phyloP scores from a whole-genome alignment of 2,888 invertebrate genomes.

The Falcaria lacertinaria region DNA sequence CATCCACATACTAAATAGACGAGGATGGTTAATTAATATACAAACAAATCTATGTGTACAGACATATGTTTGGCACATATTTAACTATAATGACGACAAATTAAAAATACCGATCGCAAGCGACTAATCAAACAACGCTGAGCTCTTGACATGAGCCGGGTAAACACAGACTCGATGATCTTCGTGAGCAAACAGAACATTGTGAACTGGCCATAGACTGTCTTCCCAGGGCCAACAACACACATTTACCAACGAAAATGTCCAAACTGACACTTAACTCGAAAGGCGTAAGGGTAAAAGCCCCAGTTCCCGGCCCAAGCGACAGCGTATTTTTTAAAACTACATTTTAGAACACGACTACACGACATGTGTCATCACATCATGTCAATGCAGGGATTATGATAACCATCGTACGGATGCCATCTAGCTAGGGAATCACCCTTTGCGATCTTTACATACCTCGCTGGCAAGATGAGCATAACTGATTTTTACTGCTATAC shows the following conservation, averaged over 20 bases:
- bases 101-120: slow-evolving; percentile 33
- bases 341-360: slow-evolving; percentile 70
- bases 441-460: slow-evolving; percentile 64
- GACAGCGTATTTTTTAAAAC: slow-evolving; percentile 53
- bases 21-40: neutral
- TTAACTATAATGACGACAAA: slow-evolving; percentile 8
- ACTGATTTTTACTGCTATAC: slow-evolving; percentile 15
- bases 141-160: slow-evolving; percentile 47
- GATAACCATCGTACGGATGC: slow-evolving; percentile 78
- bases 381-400: slow-evolving; percentile 79
- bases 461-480: slow-evolving; percentile 38
- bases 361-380: slow-evolving; percentile 80
- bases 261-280: slow-evolving; percentile 30
- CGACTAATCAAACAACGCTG: slow-evolving; percentile 36
- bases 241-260: slow-evolving; percentile 12
- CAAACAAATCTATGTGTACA: neutral
- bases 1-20: too few species aligned
- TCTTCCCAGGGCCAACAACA: slow-evolving; percentile 56
- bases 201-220: slow-evolving; percentile 58
- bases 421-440: slow-evolving; percentile 76
- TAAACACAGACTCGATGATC: slow-evolving; percentile 57
- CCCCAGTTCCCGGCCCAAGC: slow-evolving; percentile 16
- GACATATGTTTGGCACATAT: neutral
- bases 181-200: slow-evolving; percentile 65
- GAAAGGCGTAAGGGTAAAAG: slow-evolving; percentile 28